Evolutionary conservation across 2,888 invertebrate species (phyloP), one percentile per base, ranked within the genome.

Genomic region (Drymonia ruficornis): DNA sequence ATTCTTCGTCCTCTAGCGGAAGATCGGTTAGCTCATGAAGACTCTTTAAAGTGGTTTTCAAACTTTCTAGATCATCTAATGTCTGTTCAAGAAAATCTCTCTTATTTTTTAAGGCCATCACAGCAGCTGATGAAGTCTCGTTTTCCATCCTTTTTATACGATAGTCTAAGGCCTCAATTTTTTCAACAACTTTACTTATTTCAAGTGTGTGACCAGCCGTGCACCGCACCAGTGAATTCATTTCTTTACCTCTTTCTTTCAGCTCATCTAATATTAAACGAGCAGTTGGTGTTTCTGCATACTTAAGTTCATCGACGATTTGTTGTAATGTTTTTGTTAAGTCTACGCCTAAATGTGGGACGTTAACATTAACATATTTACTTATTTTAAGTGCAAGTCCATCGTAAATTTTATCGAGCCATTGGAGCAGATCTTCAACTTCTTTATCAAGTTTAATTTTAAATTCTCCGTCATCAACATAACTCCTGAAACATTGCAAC

Each of bases 361-460:
- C 63, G 55, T 83, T 73, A 18, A 82, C 54, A 58, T 82, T 82
- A 18, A 89, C 67, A 55, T 87, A 81, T 59, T 84, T 85, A 49
- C 81, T 80, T 23, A 90, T 55, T 45, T 70, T 70, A 11, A 79
- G 65, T n/a, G 85, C 76, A 23, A 90, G 56, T 23, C 71, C 80
- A 72, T 91, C 91, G 53, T 82, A 71, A 51, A 87, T 86, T 77
- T 81, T 86, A 65, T 92, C 92, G 46, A 89, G 55, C 90, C 90
- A 92, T 34, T 75, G 52, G 18, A 88, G 70, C 43, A 91, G 75
- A 55, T 90, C 84, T 44, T 89, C 83, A 2, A 70, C 59, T 45
- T 71, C 71, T 29, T 70, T 63, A 19, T 69, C 68, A 11, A 86
- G 53, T 64, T 85, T 79, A 6, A 81, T 34, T 52, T 66, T 76